A percentile compares a stretch with the other conserved stretches of the same genome.
These are phyloP conservation scores for human (Homo sapiens) DNA, from an alignment of 2,113 vertebrate genomes.

Conservation along the genomic window GRCh38 chr14:36094001-36094500, in stretches of 20 bases:
- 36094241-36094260: neutral
- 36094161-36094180: neutral
- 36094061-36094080: neutral
- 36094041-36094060: neutral
- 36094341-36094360: neutral
- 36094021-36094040: neutral
- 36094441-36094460: slow-evolving; percentile 24
- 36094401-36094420: slow-evolving; percentile 39
- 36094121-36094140: neutral
- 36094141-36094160: neutral
- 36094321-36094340: neutral
- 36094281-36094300: slow-evolving; percentile 22
- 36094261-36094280: neutral
- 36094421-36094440: neutral
- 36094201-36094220: neutral
- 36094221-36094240: neutral
- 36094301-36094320: neutral
- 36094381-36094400: neutral
- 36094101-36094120: neutral
- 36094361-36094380: slow-evolving; percentile 27
- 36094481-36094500: slow-evolving; percentile 34
- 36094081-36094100: neutral
- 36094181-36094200: neutral
- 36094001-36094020: neutral
- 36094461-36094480: neutral